phyloP scores from a whole-genome alignment of 30 jellyfish, hydroid and myxozoan species.

The Hydra vulgaris region DNA sequence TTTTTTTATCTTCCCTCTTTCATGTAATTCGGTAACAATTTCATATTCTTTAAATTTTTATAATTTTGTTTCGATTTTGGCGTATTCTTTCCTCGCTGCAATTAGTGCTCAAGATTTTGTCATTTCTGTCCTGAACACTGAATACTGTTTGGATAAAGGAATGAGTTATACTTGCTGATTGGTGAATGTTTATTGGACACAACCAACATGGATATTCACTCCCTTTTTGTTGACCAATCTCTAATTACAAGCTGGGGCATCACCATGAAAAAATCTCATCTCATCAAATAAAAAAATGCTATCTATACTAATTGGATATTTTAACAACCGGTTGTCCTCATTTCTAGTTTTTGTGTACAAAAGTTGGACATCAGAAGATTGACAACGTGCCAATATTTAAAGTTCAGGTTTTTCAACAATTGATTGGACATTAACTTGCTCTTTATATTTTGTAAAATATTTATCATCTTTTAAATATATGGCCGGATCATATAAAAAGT shows the following conservation, averaged over 20 bases:
- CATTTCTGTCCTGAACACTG: neutral
- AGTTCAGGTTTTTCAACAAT: slow-evolving; percentile 22
- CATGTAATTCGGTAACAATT: slow-evolving; percentile 12
- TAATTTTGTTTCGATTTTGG: neutral
- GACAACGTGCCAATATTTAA: slow-evolving; percentile 14
- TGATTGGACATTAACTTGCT: slow-evolving; percentile 13
- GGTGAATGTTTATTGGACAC: slow-evolving; percentile 8
- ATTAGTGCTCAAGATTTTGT: neutral
- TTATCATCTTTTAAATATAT: slow-evolving; percentile 13
- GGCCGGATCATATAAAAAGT: slow-evolving; percentile 11
- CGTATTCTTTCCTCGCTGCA: neutral
- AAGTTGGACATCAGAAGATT: slow-evolving; percentile 10
- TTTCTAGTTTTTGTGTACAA: slow-evolving; percentile 12
- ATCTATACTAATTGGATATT: slow-evolving; percentile 3
- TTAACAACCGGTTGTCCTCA: slow-evolving; percentile 10
- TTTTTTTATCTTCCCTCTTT: too few relatives aligned
- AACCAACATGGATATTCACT: slow-evolving; percentile 22
- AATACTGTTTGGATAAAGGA: neutral
- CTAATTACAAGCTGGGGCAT: slow-evolving; percentile 33
- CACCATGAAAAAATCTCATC: slow-evolving; percentile 17
- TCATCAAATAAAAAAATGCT: neutral
- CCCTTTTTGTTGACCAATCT: slow-evolving; percentile 27
- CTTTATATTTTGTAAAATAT: neutral
- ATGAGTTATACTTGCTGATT: slow-evolving; percentile 2
- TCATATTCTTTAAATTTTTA: slow-evolving; percentile 4